Base-by-base conservation (phyloP, 1,140 invertebrate genomes). In the Brachionus angularis region DNA sequence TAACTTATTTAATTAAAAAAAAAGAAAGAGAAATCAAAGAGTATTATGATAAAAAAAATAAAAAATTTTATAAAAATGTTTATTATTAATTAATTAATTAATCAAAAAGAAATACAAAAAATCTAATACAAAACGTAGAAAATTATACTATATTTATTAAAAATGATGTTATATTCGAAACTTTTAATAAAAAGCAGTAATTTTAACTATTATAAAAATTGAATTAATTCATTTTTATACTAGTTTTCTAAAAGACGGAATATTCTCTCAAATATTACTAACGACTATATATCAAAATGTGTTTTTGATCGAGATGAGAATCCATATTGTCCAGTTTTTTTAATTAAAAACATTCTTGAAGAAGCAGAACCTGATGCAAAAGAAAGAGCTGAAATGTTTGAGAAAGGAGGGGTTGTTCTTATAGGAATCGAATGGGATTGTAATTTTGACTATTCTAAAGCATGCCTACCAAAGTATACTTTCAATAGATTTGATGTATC, bases 371-470 rank as follows among this genome's bases (percentile, higher is more conserved):
- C 76, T 64, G 74, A 80, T 46, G 77, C 74, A 79, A 81, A 76
- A 34, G 70, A 64, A 16, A 44, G 50, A 14, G 4, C 3, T 25
- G 36, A 36, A 62, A 47, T 64, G 71, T 49, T 46, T 36, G 33
- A 55, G 5, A 67, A 77, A 79, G 85, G 85, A 70, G 84, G 79
- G 34, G 81, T 85, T 18, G 78, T 85, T 72, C 77, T 77, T 29
- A 80, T 85, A 14, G 67, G 76, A 4, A 84, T 85, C n/a, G 73
- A 77, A 21, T 85, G 85, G 85, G 76, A 83, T 46, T 85, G 85
- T 75, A 81, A 85, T 73, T 75, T 85, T 25, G 85, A 85, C 76
- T 76, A 75, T 25, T 74, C 74, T 52, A 72, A 75, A 7, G 74
- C 80, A 4, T 75, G 82, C 10, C 27, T 44, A 34, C 67, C 67